These are phyloP conservation scores for Drosophila varians DNA, from an alignment of 1,140 invertebrate genomes.

Conservation along the genomic window DNA sequence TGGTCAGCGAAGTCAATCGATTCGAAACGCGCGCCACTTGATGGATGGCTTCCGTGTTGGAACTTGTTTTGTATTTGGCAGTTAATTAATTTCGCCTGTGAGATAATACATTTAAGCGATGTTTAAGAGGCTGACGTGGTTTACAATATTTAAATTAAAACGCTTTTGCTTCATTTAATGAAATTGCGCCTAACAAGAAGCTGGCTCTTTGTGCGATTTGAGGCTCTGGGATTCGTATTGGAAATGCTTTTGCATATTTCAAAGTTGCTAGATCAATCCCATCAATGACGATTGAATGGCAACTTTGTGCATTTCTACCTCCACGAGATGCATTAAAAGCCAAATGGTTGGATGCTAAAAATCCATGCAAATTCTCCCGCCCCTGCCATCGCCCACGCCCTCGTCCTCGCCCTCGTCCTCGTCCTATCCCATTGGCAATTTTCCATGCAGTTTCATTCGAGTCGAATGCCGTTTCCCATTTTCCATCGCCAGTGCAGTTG, in stretches of 20 bases:
- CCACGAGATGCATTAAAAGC: conserved; percentile 57
- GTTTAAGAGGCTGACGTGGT: no score
- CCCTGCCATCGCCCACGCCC: no score
- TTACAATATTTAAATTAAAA: background rate
- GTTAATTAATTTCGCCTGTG: background rate
- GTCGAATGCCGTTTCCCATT: conserved; percentile 2
- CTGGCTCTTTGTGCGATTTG: background rate
- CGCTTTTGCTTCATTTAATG: background rate
- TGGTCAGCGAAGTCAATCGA: conserved; percentile 31
- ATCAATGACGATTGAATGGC: conserved; percentile 61
- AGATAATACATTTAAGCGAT: background rate
- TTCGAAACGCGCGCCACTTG: conserved; percentile 1
- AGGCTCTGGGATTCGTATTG: background rate
- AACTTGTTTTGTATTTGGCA: conserved; percentile 1
- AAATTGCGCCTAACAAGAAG: background rate
- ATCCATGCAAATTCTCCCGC: conserved; percentile 58
- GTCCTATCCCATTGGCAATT: conserved; percentile 50
- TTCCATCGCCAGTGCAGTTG: conserved; percentile 18
- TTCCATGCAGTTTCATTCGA: conserved; percentile 70
- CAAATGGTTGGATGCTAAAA: conserved; percentile 58
- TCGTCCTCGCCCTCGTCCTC: no score
- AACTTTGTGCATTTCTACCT: conserved; percentile 53
- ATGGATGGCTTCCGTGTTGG: conserved; percentile 3
- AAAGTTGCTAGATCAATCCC: conserved; percentile 38
- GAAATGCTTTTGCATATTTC: conserved; percentile 19